phyloP scores from a whole-genome alignment of 2,888 invertebrate genomes.

The Baronia brevicornis region DNA sequence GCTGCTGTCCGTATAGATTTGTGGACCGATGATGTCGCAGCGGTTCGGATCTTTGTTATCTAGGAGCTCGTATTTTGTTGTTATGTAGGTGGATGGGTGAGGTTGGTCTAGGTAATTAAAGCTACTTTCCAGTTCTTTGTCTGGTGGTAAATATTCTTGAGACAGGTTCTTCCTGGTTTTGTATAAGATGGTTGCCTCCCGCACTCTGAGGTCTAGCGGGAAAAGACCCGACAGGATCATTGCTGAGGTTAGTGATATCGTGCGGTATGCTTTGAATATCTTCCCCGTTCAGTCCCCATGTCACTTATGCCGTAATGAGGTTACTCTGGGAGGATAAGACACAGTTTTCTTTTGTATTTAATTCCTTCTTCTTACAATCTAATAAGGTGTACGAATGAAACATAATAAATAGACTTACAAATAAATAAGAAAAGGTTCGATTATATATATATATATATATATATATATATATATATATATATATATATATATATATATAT shows the following conservation, averaged over 20 bases:
- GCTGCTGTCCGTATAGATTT: constrained; percentile 19
- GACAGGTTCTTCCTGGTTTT: background rate
- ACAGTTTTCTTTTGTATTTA: too few relatives aligned
- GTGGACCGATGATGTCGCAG: background rate
- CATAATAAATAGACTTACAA: too few relatives aligned
- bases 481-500: too few relatives aligned
- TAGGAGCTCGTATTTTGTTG: background rate
- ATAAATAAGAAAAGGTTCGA: too few relatives aligned
- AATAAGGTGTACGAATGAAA: too few relatives aligned
- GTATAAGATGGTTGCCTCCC: constrained; percentile 1
- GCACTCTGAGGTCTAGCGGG: constrained; percentile 16
- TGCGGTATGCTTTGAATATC: constrained; percentile 9
- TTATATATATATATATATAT: too few relatives aligned
- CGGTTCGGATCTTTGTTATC: too few relatives aligned
- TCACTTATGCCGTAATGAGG: background rate
- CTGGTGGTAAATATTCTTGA: background rate
- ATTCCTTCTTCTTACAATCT: too few relatives aligned
- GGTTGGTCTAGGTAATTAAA: background rate
- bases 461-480: too few relatives aligned
- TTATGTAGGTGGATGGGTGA: background rate
- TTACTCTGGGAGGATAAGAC: too few relatives aligned
- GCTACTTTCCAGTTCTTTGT: background rate
- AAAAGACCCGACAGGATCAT: constrained; percentile 14
- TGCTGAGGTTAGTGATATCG: constrained; percentile 12
- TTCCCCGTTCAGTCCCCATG: constrained; percentile 3